Evolutionary conservation across 2,113 vertebrate species (phyloP).

Genomic region (Lichenostomus cassidix): DNA sequence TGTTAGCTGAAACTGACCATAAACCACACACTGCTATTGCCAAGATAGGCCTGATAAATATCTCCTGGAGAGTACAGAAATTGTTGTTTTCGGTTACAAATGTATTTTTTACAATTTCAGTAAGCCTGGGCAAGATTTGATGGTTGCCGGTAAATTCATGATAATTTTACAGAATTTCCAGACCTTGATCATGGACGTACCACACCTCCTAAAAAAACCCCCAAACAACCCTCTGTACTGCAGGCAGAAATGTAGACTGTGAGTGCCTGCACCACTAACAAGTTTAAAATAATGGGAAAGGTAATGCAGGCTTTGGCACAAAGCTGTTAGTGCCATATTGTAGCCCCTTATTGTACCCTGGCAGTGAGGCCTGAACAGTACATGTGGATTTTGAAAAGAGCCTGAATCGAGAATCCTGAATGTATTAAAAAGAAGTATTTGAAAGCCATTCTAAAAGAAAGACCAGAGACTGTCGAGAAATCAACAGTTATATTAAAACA

Average conservation of each 20-base stretch:
- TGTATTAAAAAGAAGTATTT: not conserved
- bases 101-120: constrained; percentile 11
- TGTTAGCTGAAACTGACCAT: constrained; percentile 28
- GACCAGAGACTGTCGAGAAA: not conserved
- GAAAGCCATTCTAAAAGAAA: not conserved
- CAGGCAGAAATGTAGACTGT: not conserved
- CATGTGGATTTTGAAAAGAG: not conserved
- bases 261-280: not conserved
- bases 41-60: not conserved
- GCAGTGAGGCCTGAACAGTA: not conserved
- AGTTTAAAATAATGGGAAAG: not conserved
- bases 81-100: not conserved
- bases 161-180: not conserved
- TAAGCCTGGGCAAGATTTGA: not conserved
- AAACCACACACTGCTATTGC: not conserved
- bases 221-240: not conserved
- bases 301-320: not conserved
- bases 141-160: not conserved
- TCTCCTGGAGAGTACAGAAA: not conserved
- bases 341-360: not conserved
- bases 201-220: not conserved
- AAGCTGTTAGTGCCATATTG: not conserved
- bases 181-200: not conserved
- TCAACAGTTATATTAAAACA: not conserved
- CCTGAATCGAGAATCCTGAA: not conserved